phyloP scores from a whole-genome alignment of 2,113 vertebrate species.

The Bambusicola thoracicus region DNA sequence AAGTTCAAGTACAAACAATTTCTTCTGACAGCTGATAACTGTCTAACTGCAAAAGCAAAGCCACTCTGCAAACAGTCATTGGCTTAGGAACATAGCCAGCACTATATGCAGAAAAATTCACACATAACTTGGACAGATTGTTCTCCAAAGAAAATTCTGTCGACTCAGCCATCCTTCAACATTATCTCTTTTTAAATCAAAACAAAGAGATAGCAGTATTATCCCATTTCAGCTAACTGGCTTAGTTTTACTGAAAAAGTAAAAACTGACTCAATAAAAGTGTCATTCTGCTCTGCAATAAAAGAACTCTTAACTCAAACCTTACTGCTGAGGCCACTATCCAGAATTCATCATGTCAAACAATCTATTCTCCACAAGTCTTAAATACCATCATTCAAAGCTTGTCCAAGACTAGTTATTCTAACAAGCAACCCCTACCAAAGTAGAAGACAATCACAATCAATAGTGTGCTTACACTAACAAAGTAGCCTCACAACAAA shows the following conservation, averaged over 20 bases:
- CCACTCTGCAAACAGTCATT: background rate
- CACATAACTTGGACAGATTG: background rate
- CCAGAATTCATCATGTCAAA: background rate
- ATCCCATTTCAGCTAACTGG: background rate
- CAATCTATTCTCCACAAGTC: background rate
- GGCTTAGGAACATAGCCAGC: background rate
- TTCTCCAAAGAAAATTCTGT: background rate
- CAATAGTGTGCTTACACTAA: background rate
- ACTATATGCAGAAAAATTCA: background rate
- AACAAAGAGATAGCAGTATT: background rate
- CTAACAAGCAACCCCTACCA: background rate
- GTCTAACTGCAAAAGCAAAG: background rate
- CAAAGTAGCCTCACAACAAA: background rate
- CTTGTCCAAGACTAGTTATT: background rate
- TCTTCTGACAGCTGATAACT: background rate
- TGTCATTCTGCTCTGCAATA: background rate
- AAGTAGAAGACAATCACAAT: background rate
- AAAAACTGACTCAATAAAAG: background rate
- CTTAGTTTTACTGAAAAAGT: background rate
- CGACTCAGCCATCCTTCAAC: background rate
- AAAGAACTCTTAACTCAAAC: background rate
- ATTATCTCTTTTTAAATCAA: background rate
- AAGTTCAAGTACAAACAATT: background rate
- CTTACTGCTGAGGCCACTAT: background rate
- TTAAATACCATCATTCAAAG: background rate